Conservation (phyloP, 2,888 invertebrate genomes). For the Pachliopta kotzebuea region DNA sequence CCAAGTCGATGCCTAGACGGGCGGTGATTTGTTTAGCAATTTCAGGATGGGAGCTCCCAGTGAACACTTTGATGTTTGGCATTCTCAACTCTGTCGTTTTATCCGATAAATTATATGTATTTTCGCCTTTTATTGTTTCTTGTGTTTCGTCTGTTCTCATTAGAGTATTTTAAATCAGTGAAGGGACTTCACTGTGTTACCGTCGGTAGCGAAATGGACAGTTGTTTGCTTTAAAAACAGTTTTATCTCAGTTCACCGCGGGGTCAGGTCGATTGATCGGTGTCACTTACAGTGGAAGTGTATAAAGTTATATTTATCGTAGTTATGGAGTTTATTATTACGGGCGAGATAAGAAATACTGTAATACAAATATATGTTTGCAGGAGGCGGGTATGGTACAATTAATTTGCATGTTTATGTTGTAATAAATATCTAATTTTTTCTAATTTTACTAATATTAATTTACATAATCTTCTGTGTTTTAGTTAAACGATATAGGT, state of each 20-base stretch:
- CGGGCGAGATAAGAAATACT: slow-evolving; percentile 8
- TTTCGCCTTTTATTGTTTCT: slow-evolving; percentile 39
- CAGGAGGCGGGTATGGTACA: not conserved
- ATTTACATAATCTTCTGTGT: no score
- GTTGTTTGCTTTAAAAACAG: slow-evolving; percentile 51
- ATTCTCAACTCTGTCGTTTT: slow-evolving; percentile 81
- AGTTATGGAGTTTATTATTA: slow-evolving; percentile 10
- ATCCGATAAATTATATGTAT: slow-evolving; percentile 31
- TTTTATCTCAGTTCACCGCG: slow-evolving; percentile 66
- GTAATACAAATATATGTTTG: slow-evolving; percentile 7
- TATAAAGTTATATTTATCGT: slow-evolving; percentile 32
- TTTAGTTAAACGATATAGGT: no score
- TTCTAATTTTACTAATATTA: not conserved
- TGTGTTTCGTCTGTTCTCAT: slow-evolving; percentile 56
- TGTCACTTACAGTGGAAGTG: slow-evolving; percentile 54
- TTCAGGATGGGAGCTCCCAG: slow-evolving; percentile 98
- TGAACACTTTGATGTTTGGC: slow-evolving; percentile 99
- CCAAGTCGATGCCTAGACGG: slow-evolving; percentile 95
- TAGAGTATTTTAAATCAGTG: slow-evolving; percentile 44
- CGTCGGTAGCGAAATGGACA: slow-evolving; percentile 50
- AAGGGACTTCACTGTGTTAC: slow-evolving; percentile 47
- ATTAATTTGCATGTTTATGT: slow-evolving; percentile 1
- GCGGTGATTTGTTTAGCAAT: slow-evolving; percentile 97
- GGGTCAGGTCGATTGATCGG: slow-evolving; percentile 55
- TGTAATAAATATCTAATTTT: not conserved